phyloP scores from a whole-genome alignment of 1,140 invertebrate species.

The Listronotus bonariensis region DNA sequence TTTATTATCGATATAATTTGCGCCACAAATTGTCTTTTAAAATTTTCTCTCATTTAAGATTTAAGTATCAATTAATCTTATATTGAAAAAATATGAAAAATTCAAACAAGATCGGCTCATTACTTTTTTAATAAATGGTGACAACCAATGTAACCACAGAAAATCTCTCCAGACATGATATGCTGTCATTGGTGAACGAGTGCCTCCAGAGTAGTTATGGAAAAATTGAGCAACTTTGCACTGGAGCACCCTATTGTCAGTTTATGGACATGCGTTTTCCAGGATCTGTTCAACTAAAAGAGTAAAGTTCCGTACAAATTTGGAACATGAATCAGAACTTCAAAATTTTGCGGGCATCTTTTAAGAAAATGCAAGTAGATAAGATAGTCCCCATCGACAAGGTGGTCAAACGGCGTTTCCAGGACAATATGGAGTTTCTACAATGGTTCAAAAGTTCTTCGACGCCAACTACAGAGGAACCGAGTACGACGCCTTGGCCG shows the following conservation, averaged over 20 bases:
- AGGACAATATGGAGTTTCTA: slow-evolving; percentile 99
- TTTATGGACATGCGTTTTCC: slow-evolving; percentile 99
- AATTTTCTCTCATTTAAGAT: no score
- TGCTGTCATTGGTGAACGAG: slow-evolving; percentile 98
- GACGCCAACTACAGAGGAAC: slow-evolving; percentile 98
- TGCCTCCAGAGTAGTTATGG: slow-evolving; percentile 90
- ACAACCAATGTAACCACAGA: slow-evolving; percentile 97
- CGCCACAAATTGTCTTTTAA: no score
- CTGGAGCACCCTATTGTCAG: slow-evolving; percentile 96
- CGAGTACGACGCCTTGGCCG: slow-evolving; percentile 90
- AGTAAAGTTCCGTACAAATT: slow-evolving; percentile 97
- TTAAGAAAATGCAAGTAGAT: slow-evolving; percentile 97
- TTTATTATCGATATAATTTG: no score
- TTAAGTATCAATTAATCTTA: no score
- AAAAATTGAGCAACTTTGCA: slow-evolving; percentile 98
- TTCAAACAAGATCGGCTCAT: no score
- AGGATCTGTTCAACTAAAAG: slow-evolving; percentile 85
- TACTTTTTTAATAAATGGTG: no score
- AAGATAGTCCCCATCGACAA: slow-evolving; percentile 98
- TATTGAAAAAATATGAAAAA: no score
- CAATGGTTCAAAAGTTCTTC: slow-evolving; percentile 99
- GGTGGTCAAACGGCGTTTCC: slow-evolving; percentile 96
- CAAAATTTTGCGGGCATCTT: slow-evolving; percentile 94
- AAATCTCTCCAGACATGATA: slow-evolving; percentile 97
- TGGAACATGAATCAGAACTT: slow-evolving; percentile 99